Evolutionary conservation across 2,113 vertebrate species (phyloP), one percentile per base, ranked within the genome.

Genomic region (Piaya cayana): DNA sequence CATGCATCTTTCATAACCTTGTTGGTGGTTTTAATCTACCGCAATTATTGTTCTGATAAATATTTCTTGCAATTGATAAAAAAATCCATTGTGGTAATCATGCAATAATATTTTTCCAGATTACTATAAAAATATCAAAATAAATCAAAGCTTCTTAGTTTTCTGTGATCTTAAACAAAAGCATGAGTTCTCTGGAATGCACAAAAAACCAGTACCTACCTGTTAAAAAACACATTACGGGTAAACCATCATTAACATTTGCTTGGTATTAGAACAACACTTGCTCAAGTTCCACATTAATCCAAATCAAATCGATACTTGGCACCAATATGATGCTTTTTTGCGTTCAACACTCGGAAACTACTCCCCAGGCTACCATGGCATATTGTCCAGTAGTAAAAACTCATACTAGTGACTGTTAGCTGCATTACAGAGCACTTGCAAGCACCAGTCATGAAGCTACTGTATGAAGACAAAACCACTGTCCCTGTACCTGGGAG

Each of bases 1-100:
- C 76, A 68, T 27, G 17, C 27, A 37, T 65, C 82, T 96, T 96
- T 93, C 94, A 90, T 42, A 90, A 92, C 49, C 58, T 67, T 30
- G 9, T 2, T 58, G 36, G 67, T 86, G 82, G 88, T 83, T 95
- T 93, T 76, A 93, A 90, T 80, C 89, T 80, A 92, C 45, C 60
- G 78, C 3, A 90, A 94, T 49, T 43, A 47, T 6, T 49, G 30
- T 42, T 43, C 76, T 71, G 92, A 88, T n/a, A 93, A 92, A 36
- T 81, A 88, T 36, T 81, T 88, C 65, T 75, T 34, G 19, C 64
- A 86, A 90, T 23, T 49, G 47, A 88, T 59, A 49, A 82, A 92
- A 91, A 79, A 70, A 53, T 64, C 20, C 21, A 12, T 7, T 52
- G 43, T 15, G 43, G 27, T 3, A 58, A 83, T 70, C 45, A 81